Percentiles rank a stretch among this genome's conserved stretches.
phyloP scores from a whole-genome alignment of 2,888 invertebrate species.

The Leptinotarsa juncta region DNA sequence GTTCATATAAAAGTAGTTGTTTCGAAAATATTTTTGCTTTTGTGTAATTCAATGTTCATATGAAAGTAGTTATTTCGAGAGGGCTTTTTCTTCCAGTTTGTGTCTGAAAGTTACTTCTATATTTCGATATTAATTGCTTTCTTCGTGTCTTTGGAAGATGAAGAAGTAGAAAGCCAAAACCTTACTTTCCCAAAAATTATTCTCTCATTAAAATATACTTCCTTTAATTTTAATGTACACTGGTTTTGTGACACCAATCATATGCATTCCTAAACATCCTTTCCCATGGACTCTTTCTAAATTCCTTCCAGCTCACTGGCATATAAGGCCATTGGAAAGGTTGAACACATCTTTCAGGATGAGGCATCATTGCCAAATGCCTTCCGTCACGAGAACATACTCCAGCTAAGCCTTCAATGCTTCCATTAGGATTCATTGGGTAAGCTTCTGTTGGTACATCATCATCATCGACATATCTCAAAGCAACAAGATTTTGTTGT shows the following conservation, averaged over 20 bases:
- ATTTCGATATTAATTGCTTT: too few relatives aligned
- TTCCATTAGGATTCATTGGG: constrained; percentile 96
- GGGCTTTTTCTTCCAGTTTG: too few relatives aligned
- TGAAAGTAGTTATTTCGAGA: too few relatives aligned
- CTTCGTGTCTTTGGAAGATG: too few relatives aligned
- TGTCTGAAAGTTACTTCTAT: too few relatives aligned
- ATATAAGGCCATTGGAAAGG: constrained; percentile 91
- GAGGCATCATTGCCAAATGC: constrained; percentile 98
- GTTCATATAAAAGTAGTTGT: too few relatives aligned
- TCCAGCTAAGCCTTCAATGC: constrained; percentile 82
- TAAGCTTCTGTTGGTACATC: constrained; percentile 78
- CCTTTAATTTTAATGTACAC: constrained; percentile 34
- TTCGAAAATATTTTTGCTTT: too few relatives aligned
- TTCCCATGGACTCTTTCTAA: constrained; percentile 87
- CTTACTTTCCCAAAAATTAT: too few relatives aligned
- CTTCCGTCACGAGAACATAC: constrained; percentile 91
- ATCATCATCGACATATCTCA: constrained; percentile 87
- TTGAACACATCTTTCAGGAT: constrained; percentile 90
- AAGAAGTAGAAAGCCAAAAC: too few relatives aligned
- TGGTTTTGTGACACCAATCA: constrained; percentile 70
- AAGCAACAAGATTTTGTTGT: constrained; percentile 75
- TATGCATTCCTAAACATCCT: constrained; percentile 92
- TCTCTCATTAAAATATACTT: neutral
- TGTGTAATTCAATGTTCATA: too few relatives aligned
- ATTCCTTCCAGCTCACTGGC: constrained; percentile 67